Evolutionary conservation across 2,113 vertebrate genomes (phyloP), one percentile per base, ranked within the genome.

Genomic region (Anthoscopus minutus): DNA sequence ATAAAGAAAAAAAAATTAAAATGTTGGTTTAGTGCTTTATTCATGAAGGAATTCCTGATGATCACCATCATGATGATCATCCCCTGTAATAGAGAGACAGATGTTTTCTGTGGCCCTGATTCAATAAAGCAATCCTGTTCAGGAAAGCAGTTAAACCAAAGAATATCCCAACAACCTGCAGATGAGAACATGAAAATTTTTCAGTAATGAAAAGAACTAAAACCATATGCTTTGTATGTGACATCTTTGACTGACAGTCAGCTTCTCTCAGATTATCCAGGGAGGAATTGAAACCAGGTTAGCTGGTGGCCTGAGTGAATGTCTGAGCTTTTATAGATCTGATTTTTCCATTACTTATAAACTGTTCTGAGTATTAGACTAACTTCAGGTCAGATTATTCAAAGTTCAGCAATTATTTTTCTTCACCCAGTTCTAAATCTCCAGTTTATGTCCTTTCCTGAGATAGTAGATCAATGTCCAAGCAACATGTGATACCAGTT

Each of bases 51-150:
- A 28, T 85, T 92, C 37, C 71, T 78, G 76, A 74, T 56, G 64
- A 88, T 86, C 69, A 88, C n/a, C 33, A 80, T 86, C 33, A 40
- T 80, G 93, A 86, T 83, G 89, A 96, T 58, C 88, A 90, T 88
- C 67, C 56, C 35, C 17, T 92, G 35, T 95, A 85, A 67, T 96
- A 48, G 47, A 74, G 40, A 89, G 67, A 72, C 84, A 91, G 92
- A 87, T 93, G 86, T 93, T 95, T 95, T 94, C 83, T 85, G 95
- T 94, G 93, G 73, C 89, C 73, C 51, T 42, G 89, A 67, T 88
- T 96, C 91, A 97, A 94, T 93, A 93, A 76, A 91, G 27, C 56
- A 92, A 85, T 92, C 60, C 85, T 74, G 15, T 58, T 83, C 89
- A 93, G 72, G 79, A 94, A 96, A 92, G 76, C 4, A 6, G 74